These are phyloP conservation scores for Dinocampus coccinellae DNA, from an alignment of 2,888 invertebrate genomes.

Conservation along the genomic window DNA sequence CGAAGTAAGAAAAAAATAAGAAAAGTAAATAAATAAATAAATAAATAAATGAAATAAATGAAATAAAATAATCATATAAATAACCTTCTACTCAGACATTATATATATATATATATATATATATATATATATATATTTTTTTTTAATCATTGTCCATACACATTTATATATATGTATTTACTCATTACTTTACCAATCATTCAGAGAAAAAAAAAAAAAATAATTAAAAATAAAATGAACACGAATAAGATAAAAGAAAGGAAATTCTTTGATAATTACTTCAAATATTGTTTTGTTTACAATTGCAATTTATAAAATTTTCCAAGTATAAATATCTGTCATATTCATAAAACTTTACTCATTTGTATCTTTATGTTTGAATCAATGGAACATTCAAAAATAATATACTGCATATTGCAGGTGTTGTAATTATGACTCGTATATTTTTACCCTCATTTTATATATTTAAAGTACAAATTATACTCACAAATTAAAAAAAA, in stretches of 20 bases:
- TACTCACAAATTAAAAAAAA: neutral
- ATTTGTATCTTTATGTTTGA: neutral
- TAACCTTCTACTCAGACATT: conserved; percentile 33
- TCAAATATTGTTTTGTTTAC: neutral
- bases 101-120: no score
- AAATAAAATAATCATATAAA: conserved; percentile 30
- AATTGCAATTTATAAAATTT: neutral
- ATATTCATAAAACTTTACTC: neutral
- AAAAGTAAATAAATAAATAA: no score
- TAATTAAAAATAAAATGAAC: no score
- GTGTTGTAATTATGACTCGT: no score
- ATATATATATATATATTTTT: no score
- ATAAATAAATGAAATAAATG: no score
- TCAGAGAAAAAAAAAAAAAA: no score
- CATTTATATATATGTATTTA: neutral
- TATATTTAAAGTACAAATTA: neutral
- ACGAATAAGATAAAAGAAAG: no score
- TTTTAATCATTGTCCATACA: neutral
- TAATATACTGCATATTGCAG: no score
- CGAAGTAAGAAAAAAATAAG: no score
- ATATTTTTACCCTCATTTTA: no score
- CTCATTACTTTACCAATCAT: neutral
- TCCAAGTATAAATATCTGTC: neutral
- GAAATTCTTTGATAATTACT: neutral
- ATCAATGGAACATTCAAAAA: no score